Percentiles rank a stretch among this genome's conserved stretches.
Conservation (phyloP, 2,888 invertebrate species). For the Drosophila eohydei region DNA sequence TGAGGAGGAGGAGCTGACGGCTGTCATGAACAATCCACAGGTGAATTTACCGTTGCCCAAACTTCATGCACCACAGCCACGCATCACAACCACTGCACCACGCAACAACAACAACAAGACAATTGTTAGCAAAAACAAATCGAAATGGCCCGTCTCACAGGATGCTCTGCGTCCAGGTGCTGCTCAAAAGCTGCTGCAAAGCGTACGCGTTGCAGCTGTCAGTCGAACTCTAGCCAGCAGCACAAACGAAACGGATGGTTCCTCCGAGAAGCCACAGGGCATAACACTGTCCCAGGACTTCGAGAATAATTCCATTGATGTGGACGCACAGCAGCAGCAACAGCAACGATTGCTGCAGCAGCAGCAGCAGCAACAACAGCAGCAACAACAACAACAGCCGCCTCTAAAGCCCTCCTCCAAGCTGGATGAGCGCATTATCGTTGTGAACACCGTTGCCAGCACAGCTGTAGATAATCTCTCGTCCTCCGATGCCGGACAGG, state of each 20-base stretch:
- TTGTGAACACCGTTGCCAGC: conserved; percentile 69
- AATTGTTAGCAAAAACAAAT: conserved; percentile 78
- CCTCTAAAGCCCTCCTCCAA: conserved; percentile 54
- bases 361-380: conserved; percentile 32
- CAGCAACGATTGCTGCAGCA: conserved; percentile 19
- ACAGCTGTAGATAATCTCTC: conserved; percentile 61
- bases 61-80: conserved; percentile 13
- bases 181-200: conserved; percentile 54
- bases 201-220: conserved; percentile 34
- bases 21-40: conserved; percentile 79
- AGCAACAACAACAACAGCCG: conserved; percentile 35
- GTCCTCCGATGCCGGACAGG: conserved; percentile 56
- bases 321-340: conserved; percentile 72
- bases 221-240: conserved; percentile 20
- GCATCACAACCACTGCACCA: conserved; percentile 72
- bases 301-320: conserved; percentile 84
- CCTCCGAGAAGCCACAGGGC: conserved; percentile 81
- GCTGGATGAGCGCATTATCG: conserved; percentile 63
- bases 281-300: conserved; percentile 82
- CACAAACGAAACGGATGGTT: conserved; percentile 45
- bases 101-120: conserved; percentile 75
- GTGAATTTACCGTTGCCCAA: conserved; percentile 57
- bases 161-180: conserved; percentile 68
- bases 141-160: conserved; percentile 82
- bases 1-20: conserved; percentile 65